A percentile compares a stretch with the other conserved stretches of the same genome.
Conservation (phyloP, 2,888 invertebrate genomes). For the Nemapogon koenigi region DNA sequence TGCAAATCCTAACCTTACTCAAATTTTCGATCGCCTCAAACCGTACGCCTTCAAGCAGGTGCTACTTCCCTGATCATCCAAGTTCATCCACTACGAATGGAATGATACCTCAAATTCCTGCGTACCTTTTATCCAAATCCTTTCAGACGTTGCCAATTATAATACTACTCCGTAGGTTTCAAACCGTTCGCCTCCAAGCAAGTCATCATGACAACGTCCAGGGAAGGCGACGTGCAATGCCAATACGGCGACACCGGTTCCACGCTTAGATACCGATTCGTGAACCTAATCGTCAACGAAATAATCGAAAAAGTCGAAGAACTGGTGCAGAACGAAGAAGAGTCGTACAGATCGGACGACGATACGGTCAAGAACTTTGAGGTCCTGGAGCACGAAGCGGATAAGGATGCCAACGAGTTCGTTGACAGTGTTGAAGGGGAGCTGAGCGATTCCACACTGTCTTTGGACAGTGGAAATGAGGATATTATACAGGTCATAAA, state of each 20-base stretch:
- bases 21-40: too few relatives aligned
- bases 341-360: slow-evolving; percentile 15
- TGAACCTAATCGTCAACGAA: slow-evolving; percentile 9
- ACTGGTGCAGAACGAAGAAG: too few relatives aligned
- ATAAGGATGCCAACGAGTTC: slow-evolving; percentile 25
- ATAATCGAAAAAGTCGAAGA: slow-evolving; percentile 29
- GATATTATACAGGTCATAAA: slow-evolving; percentile 22
- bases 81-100: too few relatives aligned
- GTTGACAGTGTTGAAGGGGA: slow-evolving; percentile 39
- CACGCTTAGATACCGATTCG: slow-evolving; percentile 9
- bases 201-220: slow-evolving; percentile 36
- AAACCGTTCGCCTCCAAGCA: slow-evolving; percentile 49
- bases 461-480: slow-evolving; percentile 19
- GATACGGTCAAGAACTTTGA: slow-evolving; percentile 30
- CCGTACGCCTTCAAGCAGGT: too few relatives aligned
- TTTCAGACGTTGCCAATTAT: too few relatives aligned
- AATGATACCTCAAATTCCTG: too few relatives aligned
- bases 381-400: slow-evolving; percentile 25
- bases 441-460: slow-evolving; percentile 21
- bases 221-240: slow-evolving; percentile 33
- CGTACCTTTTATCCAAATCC: too few relatives aligned
- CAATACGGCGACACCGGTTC: slow-evolving; percentile 23
- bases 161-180: slow-evolving; percentile 34
- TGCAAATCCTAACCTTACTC: too few relatives aligned
- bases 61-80: too few relatives aligned